Evolutionary conservation across 1,140 invertebrate species (phyloP).

Genomic region (Drosophila navojoa): DNA sequence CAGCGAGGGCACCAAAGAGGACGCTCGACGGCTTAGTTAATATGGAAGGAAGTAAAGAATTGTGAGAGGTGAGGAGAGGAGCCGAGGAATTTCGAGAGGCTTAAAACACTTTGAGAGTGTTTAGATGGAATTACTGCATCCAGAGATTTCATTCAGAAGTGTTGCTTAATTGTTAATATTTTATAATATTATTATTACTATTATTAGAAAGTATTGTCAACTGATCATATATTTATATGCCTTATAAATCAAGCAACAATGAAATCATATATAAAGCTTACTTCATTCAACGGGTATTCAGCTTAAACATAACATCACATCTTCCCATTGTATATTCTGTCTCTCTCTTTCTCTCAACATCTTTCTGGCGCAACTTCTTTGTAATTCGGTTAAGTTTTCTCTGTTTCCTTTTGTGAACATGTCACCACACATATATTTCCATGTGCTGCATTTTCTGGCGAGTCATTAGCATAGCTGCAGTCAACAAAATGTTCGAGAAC

Average conservation of each 20-base stretch:
- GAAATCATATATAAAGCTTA: background rate
- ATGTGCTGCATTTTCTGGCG: conserved; percentile 10
- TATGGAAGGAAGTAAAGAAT: too few relatives aligned
- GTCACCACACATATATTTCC: background rate
- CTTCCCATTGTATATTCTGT: background rate
- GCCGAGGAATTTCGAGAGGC: too few relatives aligned
- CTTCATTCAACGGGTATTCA: background rate
- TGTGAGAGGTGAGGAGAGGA: too few relatives aligned
- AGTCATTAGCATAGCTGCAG: conserved; percentile 18
- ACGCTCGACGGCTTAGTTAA: too few relatives aligned
- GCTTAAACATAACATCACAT: background rate
- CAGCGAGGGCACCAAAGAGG: background rate
- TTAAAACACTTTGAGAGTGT: too few relatives aligned
- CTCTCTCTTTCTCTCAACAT: background rate
- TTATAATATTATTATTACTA: too few relatives aligned
- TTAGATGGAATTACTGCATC: too few relatives aligned
- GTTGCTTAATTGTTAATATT: too few relatives aligned
- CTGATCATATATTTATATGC: too few relatives aligned
- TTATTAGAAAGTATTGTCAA: too few relatives aligned
- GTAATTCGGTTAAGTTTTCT: background rate
- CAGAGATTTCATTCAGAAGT: too few relatives aligned
- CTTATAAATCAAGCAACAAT: background rate
- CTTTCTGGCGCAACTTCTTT: background rate
- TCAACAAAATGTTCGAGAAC: conserved; percentile 1
- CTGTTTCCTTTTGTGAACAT: background rate